Conservation (phyloP, 2,113 vertebrate species). For the Perca schrenkii region DNA sequence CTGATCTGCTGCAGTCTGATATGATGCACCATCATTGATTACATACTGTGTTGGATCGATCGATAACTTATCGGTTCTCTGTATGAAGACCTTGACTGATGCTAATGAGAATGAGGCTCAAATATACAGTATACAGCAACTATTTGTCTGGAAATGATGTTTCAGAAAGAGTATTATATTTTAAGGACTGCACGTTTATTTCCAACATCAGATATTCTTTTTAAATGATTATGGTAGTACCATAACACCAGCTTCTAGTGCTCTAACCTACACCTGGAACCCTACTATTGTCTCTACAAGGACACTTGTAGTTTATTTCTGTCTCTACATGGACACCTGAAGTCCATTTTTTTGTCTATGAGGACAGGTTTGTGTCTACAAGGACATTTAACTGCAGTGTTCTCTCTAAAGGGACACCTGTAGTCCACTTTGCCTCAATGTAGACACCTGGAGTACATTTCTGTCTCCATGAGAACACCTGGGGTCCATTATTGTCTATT, state of each 20-base stretch:
- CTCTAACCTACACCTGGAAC: background rate
- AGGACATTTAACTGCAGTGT: background rate
- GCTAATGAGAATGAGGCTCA: background rate
- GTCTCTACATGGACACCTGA: background rate
- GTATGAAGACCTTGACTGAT: constrained; percentile 12
- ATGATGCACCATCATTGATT: constrained; percentile 10
- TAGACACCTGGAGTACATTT: background rate
- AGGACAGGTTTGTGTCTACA: background rate
- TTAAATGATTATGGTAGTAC: background rate
- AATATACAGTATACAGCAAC: background rate
- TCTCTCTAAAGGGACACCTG: background rate
- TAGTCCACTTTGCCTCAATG: background rate
- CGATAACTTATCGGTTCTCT: background rate
- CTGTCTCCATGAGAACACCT: background rate
- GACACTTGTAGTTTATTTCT: background rate
- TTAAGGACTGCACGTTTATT: background rate
- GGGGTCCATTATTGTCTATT: background rate
- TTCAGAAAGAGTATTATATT: background rate
- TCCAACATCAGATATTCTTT: background rate
- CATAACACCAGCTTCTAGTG: background rate
- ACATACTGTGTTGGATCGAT: background rate
- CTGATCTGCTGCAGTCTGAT: constrained; percentile 44
- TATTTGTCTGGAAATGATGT: background rate
- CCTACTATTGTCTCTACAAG: background rate
- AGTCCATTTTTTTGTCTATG: background rate